phyloP scores from a whole-genome alignment of 2,113 vertebrate genomes.

The Dipodomys merriami region DNA sequence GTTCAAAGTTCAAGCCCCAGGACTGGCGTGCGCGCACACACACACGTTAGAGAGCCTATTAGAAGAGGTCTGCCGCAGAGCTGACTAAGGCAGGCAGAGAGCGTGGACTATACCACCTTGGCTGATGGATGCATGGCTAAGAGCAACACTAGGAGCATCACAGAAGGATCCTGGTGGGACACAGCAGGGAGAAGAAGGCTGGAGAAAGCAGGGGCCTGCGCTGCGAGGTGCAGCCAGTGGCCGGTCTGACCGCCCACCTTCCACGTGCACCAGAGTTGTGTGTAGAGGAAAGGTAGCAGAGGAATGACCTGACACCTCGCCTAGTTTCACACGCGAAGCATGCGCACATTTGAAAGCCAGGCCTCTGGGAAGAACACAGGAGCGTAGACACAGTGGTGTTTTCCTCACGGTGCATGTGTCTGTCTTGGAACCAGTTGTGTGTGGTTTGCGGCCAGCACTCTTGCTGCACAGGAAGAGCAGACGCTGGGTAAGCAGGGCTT shows the following conservation, averaged over 20 bases:
- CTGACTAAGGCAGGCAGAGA: rapidly evolving
- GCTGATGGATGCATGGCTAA: background rate
- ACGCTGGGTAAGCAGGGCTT: too few species aligned
- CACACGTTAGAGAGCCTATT: background rate
- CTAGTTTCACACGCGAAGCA: slow-evolving; percentile 80
- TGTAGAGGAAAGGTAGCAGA: slow-evolving; percentile 27
- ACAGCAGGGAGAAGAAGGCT: background rate
- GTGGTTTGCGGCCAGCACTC: slow-evolving; percentile 84
- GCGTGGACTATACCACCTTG: background rate
- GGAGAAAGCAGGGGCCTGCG: background rate
- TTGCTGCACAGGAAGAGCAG: background rate
- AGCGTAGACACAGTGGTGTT: slow-evolving; percentile 85
- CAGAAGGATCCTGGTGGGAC: background rate
- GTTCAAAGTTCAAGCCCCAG: too few species aligned
- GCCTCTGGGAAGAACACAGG: slow-evolving; percentile 80
- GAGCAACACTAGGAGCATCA: background rate
- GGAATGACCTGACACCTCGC: slow-evolving; percentile 84
- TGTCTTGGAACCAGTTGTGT: slow-evolving; percentile 72
- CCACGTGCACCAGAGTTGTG: slow-evolving; percentile 41
- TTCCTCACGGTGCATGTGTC: slow-evolving; percentile 88
- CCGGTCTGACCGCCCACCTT: background rate
- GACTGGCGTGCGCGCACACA: too few species aligned
- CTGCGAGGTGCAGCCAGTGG: rapidly evolving
- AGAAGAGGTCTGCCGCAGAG: too few species aligned
- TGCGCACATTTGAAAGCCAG: slow-evolving; percentile 83